Conservation (phyloP, 2,797 vertebrate genomes). For the Eospalax fontanierii region DNA sequence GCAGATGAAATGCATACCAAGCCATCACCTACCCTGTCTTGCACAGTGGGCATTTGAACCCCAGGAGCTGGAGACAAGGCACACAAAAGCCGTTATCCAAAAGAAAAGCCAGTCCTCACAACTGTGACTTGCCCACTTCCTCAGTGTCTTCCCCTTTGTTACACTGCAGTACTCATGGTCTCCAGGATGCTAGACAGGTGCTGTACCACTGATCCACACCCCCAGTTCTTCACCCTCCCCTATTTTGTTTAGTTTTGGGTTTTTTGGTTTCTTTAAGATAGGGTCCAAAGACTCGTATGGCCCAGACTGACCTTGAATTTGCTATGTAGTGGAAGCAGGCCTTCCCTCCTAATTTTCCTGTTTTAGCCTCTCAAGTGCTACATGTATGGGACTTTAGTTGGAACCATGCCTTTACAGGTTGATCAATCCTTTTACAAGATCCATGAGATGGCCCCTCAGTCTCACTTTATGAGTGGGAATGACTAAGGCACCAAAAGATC, state of each 20-base stretch:
- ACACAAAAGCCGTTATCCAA: not conserved
- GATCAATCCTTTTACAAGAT: not conserved
- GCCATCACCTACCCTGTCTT: not conserved
- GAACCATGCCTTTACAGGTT: not conserved
- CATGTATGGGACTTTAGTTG: not conserved
- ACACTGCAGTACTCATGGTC: not conserved
- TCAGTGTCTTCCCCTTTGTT: not conserved
- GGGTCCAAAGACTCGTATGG: not conserved
- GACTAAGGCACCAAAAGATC: not conserved
- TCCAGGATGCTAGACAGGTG: no score
- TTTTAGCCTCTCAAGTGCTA: not conserved
- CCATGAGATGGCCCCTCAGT: fast-evolving
- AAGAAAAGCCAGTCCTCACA: not conserved
- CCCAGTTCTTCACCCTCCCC: fast-evolving
- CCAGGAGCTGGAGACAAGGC: not conserved
- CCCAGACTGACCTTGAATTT: not conserved
- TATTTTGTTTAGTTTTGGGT: not conserved
- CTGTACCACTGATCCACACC: not conserved
- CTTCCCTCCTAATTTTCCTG: not conserved
- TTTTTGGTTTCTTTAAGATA: not conserved
- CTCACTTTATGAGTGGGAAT: not conserved
- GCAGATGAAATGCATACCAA: not conserved
- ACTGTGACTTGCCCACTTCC: not conserved
- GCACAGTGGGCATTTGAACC: not conserved
- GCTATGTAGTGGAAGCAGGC: not conserved